phyloP scores from a whole-genome alignment of 1,140 invertebrate genomes.

The Centruroides sculpturatus region DNA sequence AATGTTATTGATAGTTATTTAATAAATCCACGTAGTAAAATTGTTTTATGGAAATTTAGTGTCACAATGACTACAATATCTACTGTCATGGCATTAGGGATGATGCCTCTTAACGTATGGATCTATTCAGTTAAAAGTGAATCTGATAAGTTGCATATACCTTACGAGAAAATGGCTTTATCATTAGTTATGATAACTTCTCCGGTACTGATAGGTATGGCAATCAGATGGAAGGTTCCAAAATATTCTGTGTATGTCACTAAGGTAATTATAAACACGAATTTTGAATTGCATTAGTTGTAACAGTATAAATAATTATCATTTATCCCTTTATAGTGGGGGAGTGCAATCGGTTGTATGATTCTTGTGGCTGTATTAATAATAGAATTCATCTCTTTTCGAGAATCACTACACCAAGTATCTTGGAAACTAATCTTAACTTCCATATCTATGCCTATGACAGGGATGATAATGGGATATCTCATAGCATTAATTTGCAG shows the following conservation, averaged over 20 bases:
- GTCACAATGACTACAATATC: conserved; percentile 26
- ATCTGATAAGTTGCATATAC: conserved; percentile 14
- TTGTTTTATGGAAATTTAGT: conserved; percentile 14
- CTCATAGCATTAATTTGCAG: conserved; percentile 23
- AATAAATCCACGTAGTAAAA: too few relatives aligned
- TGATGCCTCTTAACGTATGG: conserved; percentile 27
- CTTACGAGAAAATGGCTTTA: conserved; percentile 25
- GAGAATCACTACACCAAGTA: conserved; percentile 25
- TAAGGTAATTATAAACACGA: conserved; percentile 11
- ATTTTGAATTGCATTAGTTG: too few relatives aligned
- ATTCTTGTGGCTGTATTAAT: conserved; percentile 21
- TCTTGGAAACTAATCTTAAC: conserved; percentile 25
- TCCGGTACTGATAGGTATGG: conserved; percentile 24
- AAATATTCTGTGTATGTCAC: conserved; percentile 24
- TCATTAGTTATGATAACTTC: conserved; percentile 22
- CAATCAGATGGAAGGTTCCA: conserved; percentile 23
- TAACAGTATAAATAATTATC: too few relatives aligned
- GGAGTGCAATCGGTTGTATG: conserved; percentile 17
- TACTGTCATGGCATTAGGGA: conserved; percentile 23
- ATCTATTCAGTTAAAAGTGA: conserved; percentile 21
- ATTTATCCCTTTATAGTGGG: too few relatives aligned
- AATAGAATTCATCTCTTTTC: conserved; percentile 22
- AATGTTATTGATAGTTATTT: too few relatives aligned
- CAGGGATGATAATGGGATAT: conserved; percentile 29
- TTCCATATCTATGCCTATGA: conserved; percentile 24